phyloP scores from a whole-genome alignment of 2,113 vertebrate species.

The Enhydra lutris region DNA sequence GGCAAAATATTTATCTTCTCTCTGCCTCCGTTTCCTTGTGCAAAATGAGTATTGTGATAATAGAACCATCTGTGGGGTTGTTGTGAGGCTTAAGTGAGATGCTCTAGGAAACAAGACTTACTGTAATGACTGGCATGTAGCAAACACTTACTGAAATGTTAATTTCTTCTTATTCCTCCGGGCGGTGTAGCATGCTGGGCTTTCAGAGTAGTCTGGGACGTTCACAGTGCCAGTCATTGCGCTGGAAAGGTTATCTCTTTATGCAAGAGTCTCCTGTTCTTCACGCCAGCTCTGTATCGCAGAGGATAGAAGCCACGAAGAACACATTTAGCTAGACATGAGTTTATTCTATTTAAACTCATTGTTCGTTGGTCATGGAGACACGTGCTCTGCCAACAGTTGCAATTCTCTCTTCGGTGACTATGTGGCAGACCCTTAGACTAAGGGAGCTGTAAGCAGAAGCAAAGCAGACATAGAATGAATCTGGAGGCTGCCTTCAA shows the following conservation, averaged over 20 bases:
- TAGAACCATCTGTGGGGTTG: neutral
- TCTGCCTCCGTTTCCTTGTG: neutral
- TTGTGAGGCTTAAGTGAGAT: constrained; percentile 15
- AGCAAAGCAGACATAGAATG: neutral
- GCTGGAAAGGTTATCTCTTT: neutral
- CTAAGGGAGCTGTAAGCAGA: neutral
- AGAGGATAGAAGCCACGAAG: constrained; percentile 18
- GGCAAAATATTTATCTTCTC: neutral
- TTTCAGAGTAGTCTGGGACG: neutral
- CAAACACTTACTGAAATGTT: constrained; percentile 17
- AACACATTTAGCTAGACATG: neutral
- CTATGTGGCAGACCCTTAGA: neutral
- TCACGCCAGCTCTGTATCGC: neutral
- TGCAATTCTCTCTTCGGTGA: neutral
- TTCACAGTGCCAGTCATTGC: neutral
- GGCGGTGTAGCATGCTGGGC: neutral
- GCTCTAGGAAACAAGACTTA: neutral
- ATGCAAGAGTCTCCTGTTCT: neutral
- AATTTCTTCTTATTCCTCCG: neutral
- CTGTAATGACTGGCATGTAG: neutral
- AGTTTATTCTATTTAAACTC: neutral
- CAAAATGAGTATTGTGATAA: neutral
- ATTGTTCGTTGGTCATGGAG: neutral
- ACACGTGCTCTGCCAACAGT: neutral
- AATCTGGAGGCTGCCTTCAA: neutral